Conservation (phyloP, 2,888 invertebrate species). For the Drosophila anomelani region DNA sequence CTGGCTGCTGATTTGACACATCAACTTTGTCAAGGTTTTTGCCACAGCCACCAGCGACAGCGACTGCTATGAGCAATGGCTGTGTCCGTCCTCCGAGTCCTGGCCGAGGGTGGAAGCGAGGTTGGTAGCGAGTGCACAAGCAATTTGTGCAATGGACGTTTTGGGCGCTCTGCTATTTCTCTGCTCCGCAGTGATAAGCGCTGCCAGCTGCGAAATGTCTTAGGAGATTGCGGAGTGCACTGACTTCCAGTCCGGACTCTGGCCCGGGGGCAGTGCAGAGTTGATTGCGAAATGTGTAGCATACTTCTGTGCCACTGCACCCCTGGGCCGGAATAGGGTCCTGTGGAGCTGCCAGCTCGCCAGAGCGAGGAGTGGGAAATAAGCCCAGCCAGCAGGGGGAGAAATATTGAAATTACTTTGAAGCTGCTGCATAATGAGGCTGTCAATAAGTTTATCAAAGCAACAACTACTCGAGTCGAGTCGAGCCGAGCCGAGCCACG, state of each 20-base stretch:
- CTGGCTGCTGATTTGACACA: slow-evolving; percentile 74
- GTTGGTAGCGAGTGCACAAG: slow-evolving; percentile 52
- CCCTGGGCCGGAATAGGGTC: neutral
- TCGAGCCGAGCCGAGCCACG: slow-evolving; percentile 6
- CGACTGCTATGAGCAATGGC: slow-evolving; percentile 74
- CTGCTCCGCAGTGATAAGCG: slow-evolving; percentile 66
- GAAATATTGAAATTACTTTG: slow-evolving; percentile 41
- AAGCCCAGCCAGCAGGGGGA: slow-evolving; percentile 8
- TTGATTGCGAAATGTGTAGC: slow-evolving; percentile 50
- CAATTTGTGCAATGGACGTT: slow-evolving; percentile 78
- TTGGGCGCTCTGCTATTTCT: slow-evolving; percentile 49
- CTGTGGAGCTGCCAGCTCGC: neutral
- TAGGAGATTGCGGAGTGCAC: slow-evolving; percentile 73
- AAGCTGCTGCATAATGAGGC: slow-evolving; percentile 63
- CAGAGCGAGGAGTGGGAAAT: neutral
- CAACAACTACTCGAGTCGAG: slow-evolving; percentile 56
- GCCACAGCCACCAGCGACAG: slow-evolving; percentile 50
- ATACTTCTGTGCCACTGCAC: slow-evolving; percentile 47
- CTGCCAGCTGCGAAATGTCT: slow-evolving; percentile 75
- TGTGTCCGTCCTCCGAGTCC: slow-evolving; percentile 18
- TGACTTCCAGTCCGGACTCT: slow-evolving; percentile 54
- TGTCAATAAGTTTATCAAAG: slow-evolving; percentile 75
- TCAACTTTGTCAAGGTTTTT: slow-evolving; percentile 78
- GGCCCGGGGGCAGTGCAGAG: slow-evolving; percentile 32
- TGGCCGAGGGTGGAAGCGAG: neutral